Base-by-base conservation (phyloP, 2,888 invertebrate species). In the Glyphotaelius pellucidus region DNA sequence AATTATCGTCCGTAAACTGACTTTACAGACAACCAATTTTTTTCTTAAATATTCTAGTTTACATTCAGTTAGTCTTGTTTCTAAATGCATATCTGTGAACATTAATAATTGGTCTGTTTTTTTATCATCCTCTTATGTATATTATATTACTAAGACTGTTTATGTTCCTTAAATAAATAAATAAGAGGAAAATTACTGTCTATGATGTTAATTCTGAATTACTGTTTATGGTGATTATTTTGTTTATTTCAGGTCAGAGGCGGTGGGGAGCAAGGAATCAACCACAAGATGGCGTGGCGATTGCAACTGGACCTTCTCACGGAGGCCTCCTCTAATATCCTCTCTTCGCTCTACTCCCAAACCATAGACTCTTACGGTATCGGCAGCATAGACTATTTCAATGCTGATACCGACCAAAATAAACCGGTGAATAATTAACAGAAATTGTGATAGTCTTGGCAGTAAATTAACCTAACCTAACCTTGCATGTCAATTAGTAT, bases 251-350 rank as follows among this genome's bases (percentile, higher is more conserved):
- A 93, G 93, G 91, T 94, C 1, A 94, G 94, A 89, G 94, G 94
- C 14, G 94, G 94, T 25, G 94, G 94, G 14, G 94, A 94, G 79
- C 94, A 94, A 67, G 94, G 94, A 5, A 92, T 94, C 1, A 94
- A 94, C 88, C 94, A 94, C 80, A 94, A 94, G 93, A 93, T 92
- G 0, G 93, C 94, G 25, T 95, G 95, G 95, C 94, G 94, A 87
- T 94, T 91, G 19, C 94, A 94, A 92, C 94, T 94, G 90, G 87
- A 94, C 3, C 94, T 94, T 81, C 91, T 94, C 30, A 42, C 94
- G 19, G 94, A 94, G 1, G 94, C 94, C 67, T 32, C 31, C 14
- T 88, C 52, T 19, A 31, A 84, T 9, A 87, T 94, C 9, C 92
- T 94, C 42, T 94, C 94, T 93, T 90, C 88, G 15, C 93, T 94